Evolutionary conservation across 2,797 vertebrate species (phyloP), one percentile per base, ranked within the genome.

Genomic region (Jordanella pulchra): DNA sequence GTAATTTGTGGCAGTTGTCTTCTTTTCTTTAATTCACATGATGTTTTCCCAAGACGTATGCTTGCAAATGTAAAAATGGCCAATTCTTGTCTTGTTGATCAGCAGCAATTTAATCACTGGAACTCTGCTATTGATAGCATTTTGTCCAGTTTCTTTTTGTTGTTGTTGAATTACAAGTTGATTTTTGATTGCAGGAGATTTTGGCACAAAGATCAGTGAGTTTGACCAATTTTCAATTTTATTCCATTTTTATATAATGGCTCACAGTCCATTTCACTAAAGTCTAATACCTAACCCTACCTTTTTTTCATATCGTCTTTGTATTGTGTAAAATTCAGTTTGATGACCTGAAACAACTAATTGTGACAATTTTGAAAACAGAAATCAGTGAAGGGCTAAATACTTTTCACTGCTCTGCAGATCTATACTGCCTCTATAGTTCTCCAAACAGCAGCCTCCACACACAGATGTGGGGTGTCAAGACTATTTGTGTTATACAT

Each of bases 391-490:
- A 39, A 23, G 21, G 35, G 39, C 23, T 13, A 44, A 63, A 63
- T 25, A 42, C 23, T 44, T 63, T 63, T 42, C 60, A 44, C 35
- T 32, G 1, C 23, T 7, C 60, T 67, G 78, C 80, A 87, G 86
- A 89, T 89, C 85, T 89, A 87, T 67, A 14, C 78, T 72, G 76
- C 75, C 60, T 78, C 60, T 50, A 53, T 58, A 67, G 73, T 77
- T 78, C 75, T 81, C 80, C 35, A 60, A 83, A 87, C 58, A 87
- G 80, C 72, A 87, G 85, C 80, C 85, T 87, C 79, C 78, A 35
- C 2, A 64, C 86, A 88, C 94, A 95, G 93, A 94, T 94, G 93
- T 92, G 88, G 82, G 84, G 90, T 90, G 90, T 95, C 93, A 94
- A 83, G 88, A 87, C 84, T 93, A 93, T 95, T 94, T 94, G 89